phyloP scores from a whole-genome alignment of 2,888 invertebrate genomes.

The Perithous albicinctus region DNA sequence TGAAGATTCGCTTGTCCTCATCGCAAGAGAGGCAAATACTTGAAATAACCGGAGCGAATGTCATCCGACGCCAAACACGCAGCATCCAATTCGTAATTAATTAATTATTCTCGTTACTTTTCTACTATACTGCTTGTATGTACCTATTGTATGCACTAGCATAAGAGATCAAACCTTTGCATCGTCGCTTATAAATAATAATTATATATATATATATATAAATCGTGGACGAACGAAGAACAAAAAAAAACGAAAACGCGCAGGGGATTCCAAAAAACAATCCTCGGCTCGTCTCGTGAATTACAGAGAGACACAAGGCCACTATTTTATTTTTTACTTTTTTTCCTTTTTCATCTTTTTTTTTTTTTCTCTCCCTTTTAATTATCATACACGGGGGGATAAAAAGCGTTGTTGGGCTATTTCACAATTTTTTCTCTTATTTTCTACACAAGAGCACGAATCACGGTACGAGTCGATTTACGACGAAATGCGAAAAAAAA shows the following conservation, averaged over 20 bases:
- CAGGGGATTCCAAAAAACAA: background rate
- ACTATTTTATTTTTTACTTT: conserved; percentile 20
- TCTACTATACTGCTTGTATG: conserved; percentile 71
- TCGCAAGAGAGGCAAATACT: conserved; percentile 17
- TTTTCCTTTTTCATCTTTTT: too few species aligned
- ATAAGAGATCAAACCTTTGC: conserved; percentile 82
- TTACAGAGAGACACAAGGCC: conserved; percentile 46
- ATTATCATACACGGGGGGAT: conserved; percentile 14
- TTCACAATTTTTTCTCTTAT: background rate
- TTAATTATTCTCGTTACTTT: conserved; percentile 57
- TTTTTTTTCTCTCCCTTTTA: background rate
- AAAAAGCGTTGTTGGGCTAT: background rate
- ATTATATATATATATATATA: too few species aligned
- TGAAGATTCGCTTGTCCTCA: conserved; percentile 4
- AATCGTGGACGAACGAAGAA: conserved; percentile 57
- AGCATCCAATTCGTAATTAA: conserved; percentile 61
- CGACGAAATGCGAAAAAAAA: conserved; percentile 34
- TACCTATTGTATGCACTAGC: conserved; percentile 56
- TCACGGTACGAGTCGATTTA: conserved; percentile 37
- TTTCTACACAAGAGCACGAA: conserved; percentile 41
- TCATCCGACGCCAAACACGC: conserved; percentile 23
- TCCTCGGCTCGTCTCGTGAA: conserved; percentile 60
- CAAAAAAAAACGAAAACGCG: conserved; percentile 20
- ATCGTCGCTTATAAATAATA: conserved; percentile 74
- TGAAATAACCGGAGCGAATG: conserved; percentile 34